Conservation (phyloP, 2,888 invertebrate genomes). For the Cremastinae sp. region DNA sequence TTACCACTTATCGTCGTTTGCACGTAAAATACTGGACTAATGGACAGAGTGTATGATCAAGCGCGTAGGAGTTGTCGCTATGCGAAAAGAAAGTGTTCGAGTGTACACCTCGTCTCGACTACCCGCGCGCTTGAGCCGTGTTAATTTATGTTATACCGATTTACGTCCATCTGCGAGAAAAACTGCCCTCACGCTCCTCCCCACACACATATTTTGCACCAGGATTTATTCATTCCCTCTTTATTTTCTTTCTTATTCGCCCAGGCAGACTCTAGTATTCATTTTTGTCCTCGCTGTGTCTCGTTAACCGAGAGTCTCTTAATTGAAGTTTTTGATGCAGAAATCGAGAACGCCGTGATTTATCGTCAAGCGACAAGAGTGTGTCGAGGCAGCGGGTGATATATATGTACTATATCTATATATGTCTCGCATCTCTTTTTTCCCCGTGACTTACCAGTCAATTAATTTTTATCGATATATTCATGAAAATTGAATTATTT, state of each 20-base stretch:
- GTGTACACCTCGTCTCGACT: conserved; percentile 38
- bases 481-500: no score
- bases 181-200: background rate
- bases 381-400: no score
- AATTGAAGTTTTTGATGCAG: no score
- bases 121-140: conserved; percentile 54
- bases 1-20: background rate
- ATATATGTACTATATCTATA: no score
- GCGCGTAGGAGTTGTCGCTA: conserved; percentile 69
- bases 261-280: background rate
- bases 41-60: conserved; percentile 29
- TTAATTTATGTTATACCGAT: conserved; percentile 76
- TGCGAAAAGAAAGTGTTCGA: conserved; percentile 70
- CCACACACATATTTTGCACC: background rate
- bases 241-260: background rate
- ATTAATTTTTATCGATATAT: no score
- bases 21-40: background rate
- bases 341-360: no score
- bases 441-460: no score
- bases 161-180: conserved; percentile 64
- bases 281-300: background rate
- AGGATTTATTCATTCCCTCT: background rate
- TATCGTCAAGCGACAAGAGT: no score
- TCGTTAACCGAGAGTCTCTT: no score
- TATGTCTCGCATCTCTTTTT: no score